These are phyloP conservation scores for Elanus axillaris DNA, from an alignment of 2,113 vertebrate genomes.

Conservation along the genomic window DNA sequence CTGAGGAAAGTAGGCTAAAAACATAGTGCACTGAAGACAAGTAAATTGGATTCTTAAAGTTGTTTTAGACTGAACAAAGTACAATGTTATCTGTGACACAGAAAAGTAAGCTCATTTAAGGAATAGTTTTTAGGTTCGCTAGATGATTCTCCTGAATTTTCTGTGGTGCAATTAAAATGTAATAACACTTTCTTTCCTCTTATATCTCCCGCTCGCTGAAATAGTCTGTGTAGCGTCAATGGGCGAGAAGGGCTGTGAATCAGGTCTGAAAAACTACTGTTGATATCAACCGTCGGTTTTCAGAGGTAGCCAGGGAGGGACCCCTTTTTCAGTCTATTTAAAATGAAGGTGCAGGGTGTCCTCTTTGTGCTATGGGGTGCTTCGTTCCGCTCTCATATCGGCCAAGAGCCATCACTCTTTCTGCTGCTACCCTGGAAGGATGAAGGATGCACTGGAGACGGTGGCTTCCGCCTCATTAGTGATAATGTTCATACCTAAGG, in stretches of 20 bases:
- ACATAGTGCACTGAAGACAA: conserved; percentile 30
- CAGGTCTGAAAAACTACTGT: not conserved
- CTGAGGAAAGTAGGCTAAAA: conserved; percentile 59
- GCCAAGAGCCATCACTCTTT: not conserved
- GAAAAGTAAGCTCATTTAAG: not conserved
- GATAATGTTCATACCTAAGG: not conserved
- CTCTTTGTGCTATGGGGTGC: not conserved
- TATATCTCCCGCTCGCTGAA: accelerated
- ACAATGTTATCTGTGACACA: not conserved
- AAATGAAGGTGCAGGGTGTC: not conserved
- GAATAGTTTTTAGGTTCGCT: not conserved
- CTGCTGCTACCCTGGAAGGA: not conserved
- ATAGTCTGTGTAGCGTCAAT: not conserved
- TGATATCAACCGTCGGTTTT: not conserved
- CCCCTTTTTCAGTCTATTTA: not conserved
- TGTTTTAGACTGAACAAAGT: not conserved
- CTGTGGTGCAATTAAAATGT: not conserved
- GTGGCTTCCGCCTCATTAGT: accelerated
- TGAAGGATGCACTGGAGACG: not conserved
- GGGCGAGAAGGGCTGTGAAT: not conserved
- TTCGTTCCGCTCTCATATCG: not conserved
- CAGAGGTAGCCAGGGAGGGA: not conserved
- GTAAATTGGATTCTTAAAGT: not conserved
- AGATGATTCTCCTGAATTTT: not conserved
- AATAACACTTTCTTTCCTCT: not conserved